Percentiles rank a stretch among this genome's conserved stretches.
Conservation (phyloP, 2,888 invertebrate species). For the Matsumyia berberina region DNA sequence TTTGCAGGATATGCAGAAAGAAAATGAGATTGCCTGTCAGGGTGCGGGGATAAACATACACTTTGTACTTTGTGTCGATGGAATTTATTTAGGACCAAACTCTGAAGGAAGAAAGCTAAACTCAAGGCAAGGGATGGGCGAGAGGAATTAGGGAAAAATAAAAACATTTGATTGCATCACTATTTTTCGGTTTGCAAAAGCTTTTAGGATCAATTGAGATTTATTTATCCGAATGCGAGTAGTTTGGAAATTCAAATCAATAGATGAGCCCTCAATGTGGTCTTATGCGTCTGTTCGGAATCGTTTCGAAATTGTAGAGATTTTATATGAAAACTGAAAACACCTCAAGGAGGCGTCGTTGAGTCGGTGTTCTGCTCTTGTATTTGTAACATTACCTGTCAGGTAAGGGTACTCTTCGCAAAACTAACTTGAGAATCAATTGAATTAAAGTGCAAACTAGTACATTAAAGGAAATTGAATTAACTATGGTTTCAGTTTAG, state of each 20-base stretch:
- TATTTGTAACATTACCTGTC: too few species aligned
- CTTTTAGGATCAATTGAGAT: slow-evolving; percentile 60
- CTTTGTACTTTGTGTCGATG: slow-evolving; percentile 4
- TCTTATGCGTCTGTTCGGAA: too few species aligned
- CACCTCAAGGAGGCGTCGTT: too few species aligned
- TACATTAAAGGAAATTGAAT: too few species aligned
- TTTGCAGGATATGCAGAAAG: slow-evolving; percentile 46
- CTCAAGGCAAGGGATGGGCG: neutral
- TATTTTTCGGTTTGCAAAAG: slow-evolving; percentile 42
- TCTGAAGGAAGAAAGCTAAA: neutral
- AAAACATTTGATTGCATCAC: slow-evolving; percentile 58
- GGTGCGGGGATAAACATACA: slow-evolving; percentile 30
- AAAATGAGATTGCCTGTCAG: slow-evolving; percentile 64
- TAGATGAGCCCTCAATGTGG: slow-evolving; percentile 1
- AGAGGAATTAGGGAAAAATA: slow-evolving; percentile 27
- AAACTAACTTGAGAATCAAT: too few species aligned
- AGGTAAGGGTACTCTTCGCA: too few species aligned
- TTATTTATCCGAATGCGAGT: slow-evolving; percentile 24
- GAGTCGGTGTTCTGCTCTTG: too few species aligned
- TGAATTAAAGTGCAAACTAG: too few species aligned
- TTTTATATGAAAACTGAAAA: too few species aligned
- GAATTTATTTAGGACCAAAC: slow-evolving; percentile 50
- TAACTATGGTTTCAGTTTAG: too few species aligned
- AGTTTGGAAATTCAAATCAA: slow-evolving; percentile 44
- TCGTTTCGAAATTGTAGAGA: too few species aligned